Evolutionary conservation across 2,888 invertebrate species (phyloP).

Genomic region (Diachrysia chrysitis): DNA sequence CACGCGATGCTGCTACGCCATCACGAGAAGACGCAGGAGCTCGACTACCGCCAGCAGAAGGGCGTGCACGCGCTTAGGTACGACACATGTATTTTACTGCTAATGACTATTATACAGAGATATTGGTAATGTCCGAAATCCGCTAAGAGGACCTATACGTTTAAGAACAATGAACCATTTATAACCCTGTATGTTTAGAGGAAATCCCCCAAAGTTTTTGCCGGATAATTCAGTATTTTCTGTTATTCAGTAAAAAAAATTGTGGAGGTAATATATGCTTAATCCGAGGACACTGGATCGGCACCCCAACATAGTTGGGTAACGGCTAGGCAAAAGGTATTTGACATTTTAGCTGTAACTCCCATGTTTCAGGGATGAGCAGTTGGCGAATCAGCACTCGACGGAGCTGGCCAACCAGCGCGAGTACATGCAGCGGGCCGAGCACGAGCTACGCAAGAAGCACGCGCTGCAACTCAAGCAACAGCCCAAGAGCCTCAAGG

Average conservation of each 20-base stretch:
- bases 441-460: conserved; percentile 98
- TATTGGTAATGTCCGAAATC: too few species aligned
- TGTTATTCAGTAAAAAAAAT: too few species aligned
- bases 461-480: conserved; percentile 99
- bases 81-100: background rate
- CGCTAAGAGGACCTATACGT: too few species aligned
- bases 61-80: conserved; percentile 97
- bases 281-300: too few species aligned
- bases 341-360: background rate
- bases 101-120: background rate
- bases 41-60: conserved; percentile 98
- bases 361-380: conserved; percentile 80
- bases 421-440: conserved; percentile 98
- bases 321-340: too few species aligned
- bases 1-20: conserved; percentile 98
- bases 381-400: conserved; percentile 95
- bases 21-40: conserved; percentile 98
- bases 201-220: too few species aligned
- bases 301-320: too few species aligned
- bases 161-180: too few species aligned
- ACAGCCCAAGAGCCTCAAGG: conserved; percentile 99
- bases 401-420: conserved; percentile 98
- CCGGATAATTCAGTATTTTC: too few species aligned
- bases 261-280: too few species aligned
- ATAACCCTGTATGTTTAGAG: too few species aligned